Base-by-base conservation (phyloP, 2,888 invertebrate genomes). In the Hypsopygia costalis region DNA sequence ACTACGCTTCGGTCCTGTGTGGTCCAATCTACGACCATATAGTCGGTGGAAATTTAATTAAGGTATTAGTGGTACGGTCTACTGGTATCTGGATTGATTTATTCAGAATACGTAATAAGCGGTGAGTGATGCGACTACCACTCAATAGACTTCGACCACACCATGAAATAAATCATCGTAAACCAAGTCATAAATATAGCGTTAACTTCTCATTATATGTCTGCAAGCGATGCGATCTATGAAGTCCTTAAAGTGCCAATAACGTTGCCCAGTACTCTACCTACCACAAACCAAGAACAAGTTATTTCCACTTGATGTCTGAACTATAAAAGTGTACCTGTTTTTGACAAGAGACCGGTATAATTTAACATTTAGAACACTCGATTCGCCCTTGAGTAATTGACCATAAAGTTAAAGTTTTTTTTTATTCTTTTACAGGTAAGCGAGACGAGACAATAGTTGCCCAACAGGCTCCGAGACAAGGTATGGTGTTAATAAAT, bases 381-480 rank as follows among this genome's bases (percentile, higher is more conserved):
- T 12, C 58, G 64, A 62, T 62, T 63, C 60, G 58, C 61, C 61
- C 58, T 62, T 60, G 56, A 62, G 58, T 67, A 61, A 68, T 66
- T 65, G 60, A 52, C 57, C 53, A 59, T 69, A 67, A 67, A 65
- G 43, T 36, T 52, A 36, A 48, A 40, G 48, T 47, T 58, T 51
- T 60, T 58, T 60, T 63, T 58, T 63, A 46, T 16, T 64, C 63
- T 47, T 65, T 67, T 59, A 49, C 78, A 81, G 80, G 80, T 81
- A 81, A 76, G 78, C 49, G 44, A 55, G 51, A 57, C 46, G 51
- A 57, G 66, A 70, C 66, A 59, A 54, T 53, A 63, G 51, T 51
- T 49, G 56, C 55, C 52, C 39, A 40, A 40, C 42, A 41, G 29
- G 34, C 30, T 34, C 27, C 16, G 28, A 37, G 43, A 44, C 48